Conservation (phyloP, 2,888 invertebrate genomes). For the Tenodera sinensis region DNA sequence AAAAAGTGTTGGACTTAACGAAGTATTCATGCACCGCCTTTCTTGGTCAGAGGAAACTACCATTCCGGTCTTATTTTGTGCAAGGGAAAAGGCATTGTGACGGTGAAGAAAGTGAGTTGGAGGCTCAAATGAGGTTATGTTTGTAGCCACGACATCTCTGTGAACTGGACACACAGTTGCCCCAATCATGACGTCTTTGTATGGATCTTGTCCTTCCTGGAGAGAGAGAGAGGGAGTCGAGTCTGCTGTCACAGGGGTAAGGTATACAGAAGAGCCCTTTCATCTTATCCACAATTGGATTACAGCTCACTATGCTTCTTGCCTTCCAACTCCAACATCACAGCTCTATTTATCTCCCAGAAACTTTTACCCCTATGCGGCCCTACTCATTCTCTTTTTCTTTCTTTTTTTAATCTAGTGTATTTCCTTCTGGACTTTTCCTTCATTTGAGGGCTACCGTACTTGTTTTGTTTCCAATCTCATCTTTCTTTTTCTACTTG, state of each 20-base stretch:
- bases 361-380: not conserved
- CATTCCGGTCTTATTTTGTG: not conserved
- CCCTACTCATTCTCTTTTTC: not conserved
- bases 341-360: not conserved
- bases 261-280: not conserved
- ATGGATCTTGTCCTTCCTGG: not conserved
- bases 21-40: not conserved
- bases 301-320: not conserved
- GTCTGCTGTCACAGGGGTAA: not conserved
- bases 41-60: not conserved
- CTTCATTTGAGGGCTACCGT: not conserved
- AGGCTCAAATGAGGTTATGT: not conserved
- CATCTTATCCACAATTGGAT: not conserved
- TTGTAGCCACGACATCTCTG: not conserved
- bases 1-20: not conserved
- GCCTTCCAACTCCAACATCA: not conserved
- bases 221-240: no score
- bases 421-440: not conserved
- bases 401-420: not conserved
- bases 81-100: not conserved
- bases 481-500: not conserved
- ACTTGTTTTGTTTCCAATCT: not conserved
- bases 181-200: constrained; percentile 5
- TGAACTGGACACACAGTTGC: not conserved
- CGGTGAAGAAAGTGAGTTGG: not conserved